These are phyloP conservation scores for Tylochromis polylepis DNA, from an alignment of 2,113 vertebrate genomes.

Conservation along the genomic window DNA sequence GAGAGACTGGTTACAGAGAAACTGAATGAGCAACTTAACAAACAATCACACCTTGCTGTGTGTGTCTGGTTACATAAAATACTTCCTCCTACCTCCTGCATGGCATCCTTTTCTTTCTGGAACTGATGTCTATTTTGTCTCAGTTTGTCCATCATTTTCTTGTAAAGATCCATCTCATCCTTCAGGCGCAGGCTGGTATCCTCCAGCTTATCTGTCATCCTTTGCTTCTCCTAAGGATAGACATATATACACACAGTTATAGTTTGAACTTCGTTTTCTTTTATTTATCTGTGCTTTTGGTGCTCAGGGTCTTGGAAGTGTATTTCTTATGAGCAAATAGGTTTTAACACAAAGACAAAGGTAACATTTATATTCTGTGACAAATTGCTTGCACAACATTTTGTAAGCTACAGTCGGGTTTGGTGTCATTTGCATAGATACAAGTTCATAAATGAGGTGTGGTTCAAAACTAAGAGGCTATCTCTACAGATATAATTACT, in stretches of 20 bases:
- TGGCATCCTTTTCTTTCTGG: slow-evolving; percentile 90
- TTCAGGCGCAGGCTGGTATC: slow-evolving; percentile 90
- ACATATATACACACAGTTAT: not conserved
- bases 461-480: not conserved
- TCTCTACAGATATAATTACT: not conserved
- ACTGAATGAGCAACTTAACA: not conserved
- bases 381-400: not conserved
- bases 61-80: not conserved
- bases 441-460: not conserved
- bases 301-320: not conserved
- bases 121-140: slow-evolving; percentile 87
- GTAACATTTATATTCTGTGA: not conserved
- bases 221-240: slow-evolving; percentile 82
- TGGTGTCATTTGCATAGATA: not conserved
- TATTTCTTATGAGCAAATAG: not conserved
- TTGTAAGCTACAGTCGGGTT: not conserved
- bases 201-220: slow-evolving; percentile 89
- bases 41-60: not conserved
- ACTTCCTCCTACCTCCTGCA: slow-evolving; percentile 81
- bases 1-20: not conserved
- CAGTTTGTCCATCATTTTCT: slow-evolving; percentile 95
- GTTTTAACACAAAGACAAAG: not conserved
- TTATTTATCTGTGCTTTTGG: not conserved
- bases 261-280: not conserved
- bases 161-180: slow-evolving; percentile 94